phyloP scores from a whole-genome alignment of 2,888 invertebrate species.

The Mylabris sibirica region DNA sequence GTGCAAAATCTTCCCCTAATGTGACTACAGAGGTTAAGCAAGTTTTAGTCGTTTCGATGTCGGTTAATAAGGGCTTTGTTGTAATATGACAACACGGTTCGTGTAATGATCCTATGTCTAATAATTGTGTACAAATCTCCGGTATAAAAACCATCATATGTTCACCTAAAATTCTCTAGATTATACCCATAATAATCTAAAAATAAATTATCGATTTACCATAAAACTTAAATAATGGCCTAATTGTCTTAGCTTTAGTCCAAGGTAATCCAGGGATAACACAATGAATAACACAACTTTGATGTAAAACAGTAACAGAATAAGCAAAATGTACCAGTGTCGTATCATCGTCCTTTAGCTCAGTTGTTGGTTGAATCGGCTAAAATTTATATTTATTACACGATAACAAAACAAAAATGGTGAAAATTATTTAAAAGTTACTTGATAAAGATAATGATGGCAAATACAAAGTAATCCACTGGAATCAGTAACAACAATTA shows the following conservation, averaged over 20 bases:
- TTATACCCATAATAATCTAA: background rate
- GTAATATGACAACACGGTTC: constrained; percentile 85
- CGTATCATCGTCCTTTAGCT: constrained; percentile 63
- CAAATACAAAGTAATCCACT: constrained; percentile 79
- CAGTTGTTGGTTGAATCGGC: constrained; percentile 66
- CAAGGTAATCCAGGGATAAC: constrained; percentile 83
- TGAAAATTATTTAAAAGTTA: constrained; percentile 36
- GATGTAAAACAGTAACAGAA: constrained; percentile 82
- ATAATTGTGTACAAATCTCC: constrained; percentile 82
- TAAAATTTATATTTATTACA: constrained; percentile 47
- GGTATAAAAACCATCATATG: constrained; percentile 85
- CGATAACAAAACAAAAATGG: background rate
- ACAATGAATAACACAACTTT: constrained; percentile 83
- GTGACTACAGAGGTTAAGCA: constrained; percentile 71
- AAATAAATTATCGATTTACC: constrained; percentile 54
- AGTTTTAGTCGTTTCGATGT: constrained; percentile 69
- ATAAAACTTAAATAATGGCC: constrained; percentile 80
- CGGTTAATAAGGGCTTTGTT: constrained; percentile 69
- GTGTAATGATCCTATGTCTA: constrained; percentile 84
- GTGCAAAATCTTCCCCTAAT: constrained; percentile 64
- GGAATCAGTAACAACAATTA: constrained; percentile 79
- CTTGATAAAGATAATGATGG: constrained; percentile 83
- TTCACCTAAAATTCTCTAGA: constrained; percentile 66
- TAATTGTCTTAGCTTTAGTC: constrained; percentile 76
- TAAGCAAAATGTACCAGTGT: constrained; percentile 83